These are phyloP conservation scores for Ridgeia piscesae DNA, from an alignment of 1,140 invertebrate genomes.

Conservation along the genomic window DNA sequence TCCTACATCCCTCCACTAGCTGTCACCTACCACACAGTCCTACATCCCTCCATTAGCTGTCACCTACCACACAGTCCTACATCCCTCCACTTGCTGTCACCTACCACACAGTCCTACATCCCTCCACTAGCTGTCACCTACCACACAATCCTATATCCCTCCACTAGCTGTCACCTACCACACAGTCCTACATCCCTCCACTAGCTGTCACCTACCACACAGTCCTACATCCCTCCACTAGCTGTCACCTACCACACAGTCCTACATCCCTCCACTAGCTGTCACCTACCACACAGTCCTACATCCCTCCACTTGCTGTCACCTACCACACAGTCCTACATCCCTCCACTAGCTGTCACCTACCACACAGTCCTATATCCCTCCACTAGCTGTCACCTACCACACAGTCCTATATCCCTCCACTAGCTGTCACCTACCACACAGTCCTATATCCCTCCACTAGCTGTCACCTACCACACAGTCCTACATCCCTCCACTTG, in stretches of 20 bases:
- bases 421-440: constrained; percentile 62
- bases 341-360: constrained; percentile 65
- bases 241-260: constrained; percentile 66
- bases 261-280: constrained; percentile 73
- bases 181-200: constrained; percentile 77
- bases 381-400: constrained; percentile 61
- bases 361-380: constrained; percentile 83
- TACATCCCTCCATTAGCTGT: constrained; percentile 67
- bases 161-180: constrained; percentile 61
- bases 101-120: constrained; percentile 80
- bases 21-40: constrained; percentile 71
- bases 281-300: constrained; percentile 71
- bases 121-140: constrained; percentile 62
- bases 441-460: constrained; percentile 78
- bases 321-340: constrained; percentile 74
- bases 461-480: constrained; percentile 65
- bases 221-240: constrained; percentile 78
- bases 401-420: constrained; percentile 80
- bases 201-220: constrained; percentile 62
- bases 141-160: constrained; percentile 83
- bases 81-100: constrained; percentile 65
- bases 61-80: constrained; percentile 73
- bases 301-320: constrained; percentile 68
- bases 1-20: constrained; percentile 73
- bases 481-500: constrained; percentile 74